A percentile compares a stretch with the other conserved stretches of the same genome.
Evolutionary conservation across 2,113 vertebrate species (phyloP).

Genomic region (Falcunculus frontatus): DNA sequence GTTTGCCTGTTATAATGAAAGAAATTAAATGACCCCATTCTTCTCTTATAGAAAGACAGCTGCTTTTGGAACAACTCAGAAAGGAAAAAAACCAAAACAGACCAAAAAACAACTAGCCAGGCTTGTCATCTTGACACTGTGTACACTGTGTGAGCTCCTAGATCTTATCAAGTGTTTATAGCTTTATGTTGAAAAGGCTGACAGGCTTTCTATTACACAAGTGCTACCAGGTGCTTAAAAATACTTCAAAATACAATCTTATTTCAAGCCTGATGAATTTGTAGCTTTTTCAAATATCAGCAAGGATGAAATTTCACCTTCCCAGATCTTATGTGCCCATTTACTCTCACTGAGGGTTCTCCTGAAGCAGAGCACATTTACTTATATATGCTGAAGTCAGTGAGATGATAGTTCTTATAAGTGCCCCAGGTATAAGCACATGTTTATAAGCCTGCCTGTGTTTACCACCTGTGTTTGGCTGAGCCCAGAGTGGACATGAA

Average conservation of each 20-base stretch:
- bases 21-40: background rate
- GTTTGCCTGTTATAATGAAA: background rate
- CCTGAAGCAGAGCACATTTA: background rate
- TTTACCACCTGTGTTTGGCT: background rate
- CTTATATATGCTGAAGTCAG: background rate
- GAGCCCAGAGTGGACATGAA: background rate
- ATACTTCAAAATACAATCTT: background rate
- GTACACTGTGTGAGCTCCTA: background rate
- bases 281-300: background rate
- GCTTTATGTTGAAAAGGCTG: background rate
- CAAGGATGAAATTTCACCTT: background rate
- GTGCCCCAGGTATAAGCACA: background rate
- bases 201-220: background rate
- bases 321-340: background rate
- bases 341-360: background rate
- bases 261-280: background rate
- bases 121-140: background rate
- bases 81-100: background rate
- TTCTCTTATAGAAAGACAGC: background rate
- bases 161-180: background rate
- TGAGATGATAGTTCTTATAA: background rate
- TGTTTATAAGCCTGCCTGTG: background rate
- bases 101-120: background rate
- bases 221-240: background rate
- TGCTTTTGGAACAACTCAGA: background rate